A percentile compares a stretch with the other conserved stretches of the same genome.
Conservation (phyloP, 2,797 vertebrate species). For the Ctenopoma multispine region DNA sequence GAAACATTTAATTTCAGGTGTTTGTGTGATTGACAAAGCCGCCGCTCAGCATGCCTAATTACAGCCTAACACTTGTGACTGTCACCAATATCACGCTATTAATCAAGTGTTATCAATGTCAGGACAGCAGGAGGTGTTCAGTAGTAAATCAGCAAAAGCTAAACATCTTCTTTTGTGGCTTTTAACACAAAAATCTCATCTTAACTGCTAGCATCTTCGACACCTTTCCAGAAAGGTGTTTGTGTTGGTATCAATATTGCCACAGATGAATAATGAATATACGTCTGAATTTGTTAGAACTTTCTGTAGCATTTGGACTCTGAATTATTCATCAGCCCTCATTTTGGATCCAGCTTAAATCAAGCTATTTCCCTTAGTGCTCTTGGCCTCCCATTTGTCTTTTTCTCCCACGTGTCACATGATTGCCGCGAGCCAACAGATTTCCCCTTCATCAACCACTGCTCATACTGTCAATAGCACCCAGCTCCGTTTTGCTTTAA, state of each 20-base stretch:
- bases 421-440: slow-evolving; percentile 20
- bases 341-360: slow-evolving; percentile 21
- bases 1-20: slow-evolving; percentile 29
- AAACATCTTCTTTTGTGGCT: slow-evolving; percentile 16
- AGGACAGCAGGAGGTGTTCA: slow-evolving; percentile 31
- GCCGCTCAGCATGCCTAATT: slow-evolving; percentile 55
- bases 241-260: slow-evolving; percentile 2
- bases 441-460: slow-evolving; percentile 1
- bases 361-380: slow-evolving; percentile 6
- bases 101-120: slow-evolving; percentile 33
- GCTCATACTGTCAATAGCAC: slow-evolving; percentile 18
- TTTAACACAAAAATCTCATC: slow-evolving; percentile 13
- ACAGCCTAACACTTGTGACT: slow-evolving; percentile 44
- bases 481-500: slow-evolving; percentile 40
- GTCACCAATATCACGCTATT: slow-evolving; percentile 26
- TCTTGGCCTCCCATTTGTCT: slow-evolving; percentile 29
- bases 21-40: slow-evolving; percentile 48
- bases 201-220: not conserved
- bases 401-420: slow-evolving; percentile 20
- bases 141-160: slow-evolving; percentile 17
- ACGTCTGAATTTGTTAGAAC: not conserved
- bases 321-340: not conserved
- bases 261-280: slow-evolving; percentile 5
- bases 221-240: slow-evolving; percentile 31
- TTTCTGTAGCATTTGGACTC: slow-evolving; percentile 13